Evolutionary conservation across 2,113 vertebrate species (phyloP).

Genomic region (Etia nguti): DNA sequence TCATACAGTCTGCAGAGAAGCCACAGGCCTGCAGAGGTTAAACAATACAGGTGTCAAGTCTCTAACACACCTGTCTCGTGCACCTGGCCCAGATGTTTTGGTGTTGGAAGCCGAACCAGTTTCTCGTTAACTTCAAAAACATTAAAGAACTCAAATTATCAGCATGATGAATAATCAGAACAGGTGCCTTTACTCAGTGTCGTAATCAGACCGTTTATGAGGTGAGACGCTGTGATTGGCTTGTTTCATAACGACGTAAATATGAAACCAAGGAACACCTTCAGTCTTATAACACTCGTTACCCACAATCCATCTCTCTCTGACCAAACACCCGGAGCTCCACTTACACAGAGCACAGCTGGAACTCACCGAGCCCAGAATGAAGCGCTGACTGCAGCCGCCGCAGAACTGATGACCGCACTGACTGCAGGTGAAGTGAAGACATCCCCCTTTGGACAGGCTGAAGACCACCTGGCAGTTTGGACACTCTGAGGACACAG

Average conservation of each 20-base stretch:
- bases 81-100: neutral
- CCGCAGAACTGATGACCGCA: conserved; percentile 76
- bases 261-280: neutral
- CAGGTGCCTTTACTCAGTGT: neutral
- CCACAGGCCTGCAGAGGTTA: conserved; percentile 54
- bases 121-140: neutral
- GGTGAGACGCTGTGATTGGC: neutral
- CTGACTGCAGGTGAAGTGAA: conserved; percentile 76
- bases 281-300: neutral
- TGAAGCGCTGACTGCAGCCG: conserved; percentile 58
- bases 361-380: conserved; percentile 60
- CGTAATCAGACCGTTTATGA: neutral
- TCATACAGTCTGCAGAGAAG: conserved; percentile 63
- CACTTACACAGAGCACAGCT: neutral
- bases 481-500: conserved; percentile 70
- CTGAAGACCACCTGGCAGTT: conserved; percentile 69
- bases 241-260: neutral
- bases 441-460: conserved; percentile 74
- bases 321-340: neutral
- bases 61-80: neutral
- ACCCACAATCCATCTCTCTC: neutral
- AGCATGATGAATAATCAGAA: neutral
- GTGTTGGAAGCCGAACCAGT: neutral
- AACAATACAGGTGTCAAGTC: neutral
- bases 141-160: neutral